phyloP scores from a whole-genome alignment of 2,888 invertebrate genomes.

The Acrobasis consociella region DNA sequence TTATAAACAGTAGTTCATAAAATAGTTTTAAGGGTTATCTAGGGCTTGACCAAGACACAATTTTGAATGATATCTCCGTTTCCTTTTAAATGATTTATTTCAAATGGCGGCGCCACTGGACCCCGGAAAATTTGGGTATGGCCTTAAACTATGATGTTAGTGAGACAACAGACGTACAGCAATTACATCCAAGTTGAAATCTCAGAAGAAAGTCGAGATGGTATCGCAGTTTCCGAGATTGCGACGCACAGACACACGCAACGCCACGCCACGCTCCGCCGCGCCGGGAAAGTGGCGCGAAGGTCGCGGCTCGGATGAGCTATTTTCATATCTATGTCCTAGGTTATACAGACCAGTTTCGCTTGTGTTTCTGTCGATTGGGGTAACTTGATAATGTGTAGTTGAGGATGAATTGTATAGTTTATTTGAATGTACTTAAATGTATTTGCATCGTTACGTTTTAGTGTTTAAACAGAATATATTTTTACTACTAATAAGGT shows the following conservation, averaged over 20 bases:
- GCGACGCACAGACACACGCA: slow-evolving; percentile 13
- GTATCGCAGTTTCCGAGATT: slow-evolving; percentile 15
- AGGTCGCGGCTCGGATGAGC: slow-evolving; percentile 35
- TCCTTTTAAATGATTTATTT: too few species aligned
- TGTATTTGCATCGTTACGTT: neutral
- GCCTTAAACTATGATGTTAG: neutral
- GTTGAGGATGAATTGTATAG: neutral
- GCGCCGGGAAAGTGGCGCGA: slow-evolving; percentile 45
- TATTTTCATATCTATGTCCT: neutral
- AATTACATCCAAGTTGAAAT: slow-evolving; percentile 2
- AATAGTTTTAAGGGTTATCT: too few species aligned
- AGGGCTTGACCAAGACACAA: too few species aligned
- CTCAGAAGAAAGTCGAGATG: slow-evolving; percentile 9
- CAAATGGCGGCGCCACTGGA: too few species aligned
- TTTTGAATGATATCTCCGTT: too few species aligned
- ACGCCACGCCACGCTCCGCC: slow-evolving; percentile 37
- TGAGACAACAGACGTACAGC: neutral
- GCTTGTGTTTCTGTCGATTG: neutral
- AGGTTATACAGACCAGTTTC: neutral
- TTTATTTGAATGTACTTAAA: neutral
- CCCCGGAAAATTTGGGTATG: too few species aligned
- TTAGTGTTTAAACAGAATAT: too few species aligned
- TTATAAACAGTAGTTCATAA: too few species aligned
- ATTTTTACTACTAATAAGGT: too few species aligned
- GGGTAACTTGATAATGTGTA: neutral